These are phyloP conservation scores for Cladorhizidae sp. DNA, from an alignment of 37 sponge, comb jelly and placozoan genomes.

Conservation along the genomic window DNA sequence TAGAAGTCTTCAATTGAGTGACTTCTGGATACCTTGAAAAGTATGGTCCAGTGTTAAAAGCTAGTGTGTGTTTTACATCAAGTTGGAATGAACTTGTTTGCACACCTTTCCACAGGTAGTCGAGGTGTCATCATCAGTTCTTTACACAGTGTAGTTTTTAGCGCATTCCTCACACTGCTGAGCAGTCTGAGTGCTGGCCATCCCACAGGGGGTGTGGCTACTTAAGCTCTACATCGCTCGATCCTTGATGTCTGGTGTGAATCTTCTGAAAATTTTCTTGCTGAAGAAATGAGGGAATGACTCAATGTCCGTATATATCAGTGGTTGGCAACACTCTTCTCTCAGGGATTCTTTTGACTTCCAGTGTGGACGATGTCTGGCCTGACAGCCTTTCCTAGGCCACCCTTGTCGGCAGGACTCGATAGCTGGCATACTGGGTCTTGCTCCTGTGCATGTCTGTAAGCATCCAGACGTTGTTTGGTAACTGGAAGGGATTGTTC, in stretches of 20 bases:
- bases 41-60: background rate
- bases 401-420: conserved; percentile 28
- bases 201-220: background rate
- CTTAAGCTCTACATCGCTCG: background rate
- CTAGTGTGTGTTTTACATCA: no score
- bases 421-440: conserved; percentile 12
- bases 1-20: conserved; percentile 20
- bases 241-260: conserved; percentile 21
- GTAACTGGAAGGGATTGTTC: background rate
- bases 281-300: background rate
- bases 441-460: conserved; percentile 23
- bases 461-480: background rate
- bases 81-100: background rate
- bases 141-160: background rate
- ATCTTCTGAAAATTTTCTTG: background rate
- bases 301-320: conserved; percentile 7
- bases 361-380: conserved; percentile 11
- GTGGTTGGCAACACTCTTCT: background rate
- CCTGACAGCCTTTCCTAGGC: background rate
- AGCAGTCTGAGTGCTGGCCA: background rate
- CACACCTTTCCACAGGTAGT: conserved; percentile 3
- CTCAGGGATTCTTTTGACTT: conserved; percentile 6
- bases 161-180: no score
- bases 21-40: background rate
- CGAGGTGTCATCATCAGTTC: background rate